Base-by-base conservation (phyloP, 2,797 vertebrate species). In the Pangasius larnaudii region DNA sequence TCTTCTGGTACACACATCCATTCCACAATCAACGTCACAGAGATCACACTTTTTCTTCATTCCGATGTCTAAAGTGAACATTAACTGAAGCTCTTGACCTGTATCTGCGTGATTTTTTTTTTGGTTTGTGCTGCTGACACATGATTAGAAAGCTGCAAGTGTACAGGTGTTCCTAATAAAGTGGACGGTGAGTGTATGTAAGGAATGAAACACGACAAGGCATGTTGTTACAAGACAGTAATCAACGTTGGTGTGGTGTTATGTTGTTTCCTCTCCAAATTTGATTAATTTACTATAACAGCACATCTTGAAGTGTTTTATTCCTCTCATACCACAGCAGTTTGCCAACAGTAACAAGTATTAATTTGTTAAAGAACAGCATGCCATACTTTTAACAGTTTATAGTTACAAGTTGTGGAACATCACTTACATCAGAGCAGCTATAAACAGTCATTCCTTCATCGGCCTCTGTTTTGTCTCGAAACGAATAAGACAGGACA, bases 401-500 rank as follows among this genome's bases (percentile, higher is more conserved):
- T 63, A 63, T 63, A 27, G 39, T 83, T 83, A 49, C 80, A 16
- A 30, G 4, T 61, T 27, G 33, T 61, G 56, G 56, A 81, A 61
- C 79, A 81, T 81, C 22, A 61, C 11, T 33, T 79, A 51, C 46
- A 77, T 51, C 30, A 51, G 27, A 33, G 30, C 22, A 39, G 36
- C 33, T 61, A 27, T 61, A 80, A 80, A 80, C n/a, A 80, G 18
- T 39, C 79, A 82, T 82, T 83, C 58, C 18, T 42, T 63, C 36
- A 18, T 6, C 13, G 18, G 79, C 24, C 79, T 65, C 39, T 83
- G 80, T 65, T 83, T 83, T 83, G 16, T 49, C 27, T 30, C 30
- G 14, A 82, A 82, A 82, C 10, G 5, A 30, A 65, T 65, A 63
- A 59, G 7, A 49, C 16, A 65, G 6, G 39, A 46, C 36, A 63